Evolutionary conservation across 1,140 invertebrate genomes (phyloP).

Genomic region (Drosophila subobscura): DNA sequence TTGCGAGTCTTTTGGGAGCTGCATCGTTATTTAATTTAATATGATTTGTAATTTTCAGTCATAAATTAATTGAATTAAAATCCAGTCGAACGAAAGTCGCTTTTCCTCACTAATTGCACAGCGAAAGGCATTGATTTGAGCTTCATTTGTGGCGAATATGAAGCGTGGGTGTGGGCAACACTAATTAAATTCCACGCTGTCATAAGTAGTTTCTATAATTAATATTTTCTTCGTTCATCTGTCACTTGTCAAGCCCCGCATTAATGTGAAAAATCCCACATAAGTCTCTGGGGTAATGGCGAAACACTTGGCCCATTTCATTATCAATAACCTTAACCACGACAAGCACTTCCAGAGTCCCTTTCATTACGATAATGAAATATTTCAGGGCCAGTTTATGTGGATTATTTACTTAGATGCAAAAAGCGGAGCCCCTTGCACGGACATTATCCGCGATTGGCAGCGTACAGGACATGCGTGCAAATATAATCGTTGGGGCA

Average conservation of each 20-base stretch:
- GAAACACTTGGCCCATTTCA: conserved; percentile 45
- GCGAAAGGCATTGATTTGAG: conserved; percentile 21
- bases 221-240: too few species aligned
- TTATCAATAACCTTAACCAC: conserved; percentile 57
- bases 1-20: conserved; percentile 34
- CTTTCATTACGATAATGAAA: conserved; percentile 80
- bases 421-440: conserved; percentile 53
- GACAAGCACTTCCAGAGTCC: conserved; percentile 49
- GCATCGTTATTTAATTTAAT: conserved; percentile 71
- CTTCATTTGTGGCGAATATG: conserved; percentile 14
- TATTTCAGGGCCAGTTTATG: conserved; percentile 79
- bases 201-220: background rate
- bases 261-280: background rate
- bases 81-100: conserved; percentile 31
- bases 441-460: conserved; percentile 5
- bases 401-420: conserved; percentile 76
- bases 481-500: conserved; percentile 63
- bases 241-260: background rate
- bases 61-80: conserved; percentile 71
- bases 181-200: background rate
- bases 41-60: conserved; percentile 48
- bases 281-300: background rate
- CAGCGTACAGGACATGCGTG: conserved; percentile 63
- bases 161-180: too few species aligned
- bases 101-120: conserved; percentile 44